Evolutionary conservation across 2,888 invertebrate species (phyloP), one percentile per base, ranked within the genome.

Genomic region (Scaptomyza tumidula): DNA sequence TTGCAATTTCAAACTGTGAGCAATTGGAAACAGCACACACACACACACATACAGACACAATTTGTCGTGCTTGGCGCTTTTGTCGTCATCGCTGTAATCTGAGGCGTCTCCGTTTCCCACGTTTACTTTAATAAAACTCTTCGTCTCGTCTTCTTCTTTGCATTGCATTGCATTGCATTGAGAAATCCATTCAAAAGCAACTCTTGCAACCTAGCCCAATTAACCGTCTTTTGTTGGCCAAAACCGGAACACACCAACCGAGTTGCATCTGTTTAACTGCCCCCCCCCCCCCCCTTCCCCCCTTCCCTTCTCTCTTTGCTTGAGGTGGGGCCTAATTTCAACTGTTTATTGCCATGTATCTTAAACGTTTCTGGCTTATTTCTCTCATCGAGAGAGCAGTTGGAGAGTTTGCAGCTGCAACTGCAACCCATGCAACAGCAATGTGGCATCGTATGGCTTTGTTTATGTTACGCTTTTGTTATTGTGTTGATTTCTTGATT

Each of bases 91-190:
- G 24, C 33, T 71, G 83, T 79, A 82, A 83, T 78, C 64, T 48
- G 88, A 84, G 65, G 86, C 86, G 83, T 88, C 86, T 88, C 70
- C 86, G 78, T 83, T 83, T 86, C 88, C 78, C 83, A 86, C 88
- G 77, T 71, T 71, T 49, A 53, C 33, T 56, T 48, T 29, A 10
- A 10, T 11, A 39, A 39, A 41, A 9, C 41, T 41, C 50, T 43
- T 24, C 14, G 6, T 27, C 5, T 16, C 13, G 9, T 11, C 7
- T 10, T 7, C n/a, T 33, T 67, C 77, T 65, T 66, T 60, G 53
- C 49, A 54, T 46, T 53, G 55, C 16, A 65, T 66, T 60, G 53
- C 49, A 54, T 46, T 53, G 55, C 16, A 65, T 71, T 75, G 45
- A 53, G 59, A 69, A 84, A 85, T 81, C 67, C 68, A 16, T 59